A percentile compares a stretch with the other conserved stretches of the same genome.
Conservation (phyloP, 2,113 vertebrate species). For the Corythaixoides concolor region DNA sequence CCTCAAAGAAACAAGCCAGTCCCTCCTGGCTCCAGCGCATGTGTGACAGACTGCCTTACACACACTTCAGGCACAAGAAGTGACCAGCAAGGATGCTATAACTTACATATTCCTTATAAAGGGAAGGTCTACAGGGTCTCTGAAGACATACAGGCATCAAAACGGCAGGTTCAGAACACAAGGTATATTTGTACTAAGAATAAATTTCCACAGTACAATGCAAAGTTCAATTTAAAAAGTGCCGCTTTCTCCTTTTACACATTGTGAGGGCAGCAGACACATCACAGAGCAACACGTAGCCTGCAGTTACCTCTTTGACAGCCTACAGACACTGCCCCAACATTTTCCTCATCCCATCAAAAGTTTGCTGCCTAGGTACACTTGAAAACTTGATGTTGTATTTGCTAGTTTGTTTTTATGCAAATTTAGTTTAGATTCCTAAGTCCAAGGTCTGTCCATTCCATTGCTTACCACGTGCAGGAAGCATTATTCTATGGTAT, state of each 20-base stretch:
- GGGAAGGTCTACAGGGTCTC: neutral
- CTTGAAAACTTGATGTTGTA: neutral
- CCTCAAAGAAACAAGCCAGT: neutral
- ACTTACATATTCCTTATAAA: neutral
- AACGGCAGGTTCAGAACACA: neutral
- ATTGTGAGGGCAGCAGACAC: neutral
- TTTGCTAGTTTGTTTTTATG: neutral
- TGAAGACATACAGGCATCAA: neutral
- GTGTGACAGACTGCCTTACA: fast-evolving
- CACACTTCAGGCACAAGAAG: neutral
- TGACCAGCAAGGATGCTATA: neutral
- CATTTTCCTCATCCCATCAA: neutral
- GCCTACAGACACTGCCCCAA: neutral
- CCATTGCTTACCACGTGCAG: neutral
- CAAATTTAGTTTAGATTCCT: neutral
- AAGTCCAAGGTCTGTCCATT: neutral
- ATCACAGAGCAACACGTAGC: fast-evolving
- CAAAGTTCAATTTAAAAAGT: neutral
- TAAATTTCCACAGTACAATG: neutral
- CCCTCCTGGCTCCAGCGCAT: fast-evolving
- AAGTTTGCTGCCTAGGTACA: neutral
- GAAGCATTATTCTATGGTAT: neutral
- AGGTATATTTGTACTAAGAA: neutral
- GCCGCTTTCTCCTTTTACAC: neutral
- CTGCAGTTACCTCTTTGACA: neutral